Base-by-base conservation (phyloP, 2,888 invertebrate species). In the Heliconius charithonia region DNA sequence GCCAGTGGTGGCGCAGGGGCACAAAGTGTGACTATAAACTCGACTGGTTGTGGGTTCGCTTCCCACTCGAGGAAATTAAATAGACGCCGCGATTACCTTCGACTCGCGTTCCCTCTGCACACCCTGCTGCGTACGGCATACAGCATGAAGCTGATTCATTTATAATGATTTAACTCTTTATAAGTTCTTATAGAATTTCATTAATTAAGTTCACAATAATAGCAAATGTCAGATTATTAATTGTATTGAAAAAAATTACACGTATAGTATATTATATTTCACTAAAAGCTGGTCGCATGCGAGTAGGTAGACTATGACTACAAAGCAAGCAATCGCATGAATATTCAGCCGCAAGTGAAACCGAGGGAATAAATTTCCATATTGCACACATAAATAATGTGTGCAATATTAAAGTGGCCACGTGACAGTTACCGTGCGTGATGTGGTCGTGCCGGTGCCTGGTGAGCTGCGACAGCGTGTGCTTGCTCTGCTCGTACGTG, bases 401-500 rank as follows among this genome's bases (percentile, higher is more conserved):
- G n/a, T n/a, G n/a, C n/a, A 22, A 66, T 37, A 37, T 19, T 32
- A 32, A 19, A 65, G 2, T 13, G 6, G 65, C 3, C 29, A 29
- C 29, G 70, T 51, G 69, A 19, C 70, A 13, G 45, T 51, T 89
- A 97, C 97, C 97, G 89, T 97, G 97, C 83, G 97, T 96, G 87
- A 97, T 89, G 91, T 97, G 97, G 91, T 97, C 97, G 91, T 97
- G 96, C 83, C 96, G 95, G 76, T 95, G 95, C 86, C 96, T 93
- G 83, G 96, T 96, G 85, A 96, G 90, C 86, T 96, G 96, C 72
- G 96, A 95, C 86, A 99, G 95, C 83, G 96, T 94, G 90, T 97
- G 97, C 95, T 99, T 99, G 85, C 98, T 95, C 93, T 97, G 97
- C 95, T 99, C 99, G 94, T 99, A 99, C 87, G 98, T 97, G 84